Base-by-base conservation (phyloP, 2,888 invertebrate species). In the Hypercompe scribonia region DNA sequence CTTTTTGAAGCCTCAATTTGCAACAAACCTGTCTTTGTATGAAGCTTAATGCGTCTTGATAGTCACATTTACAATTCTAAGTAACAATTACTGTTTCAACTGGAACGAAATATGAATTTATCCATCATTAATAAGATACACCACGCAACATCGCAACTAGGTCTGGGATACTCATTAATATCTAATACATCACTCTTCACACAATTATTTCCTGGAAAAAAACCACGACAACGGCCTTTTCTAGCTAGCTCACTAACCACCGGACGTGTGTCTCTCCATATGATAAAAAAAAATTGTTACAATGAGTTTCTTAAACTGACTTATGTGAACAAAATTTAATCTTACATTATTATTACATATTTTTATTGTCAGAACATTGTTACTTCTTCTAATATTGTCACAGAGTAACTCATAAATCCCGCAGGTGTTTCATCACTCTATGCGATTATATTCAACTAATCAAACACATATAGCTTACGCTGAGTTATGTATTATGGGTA, bases 401-500 rank as follows among this genome's bases (percentile, higher is more conserved):
- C 58, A 68, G 36, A 68, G 63, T 63, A 34, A 66, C 70, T 71
- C 73, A 68, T 81, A 75, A 81, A 36, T 58, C 73, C 74, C 65
- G 74, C 78, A 80, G 82, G 80, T 82, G 80, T 76, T 34, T 67
- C 67, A 24, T 67, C 31, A n/a, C 71, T 54, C 50, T 72, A 61
- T 66, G 72, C 42, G 76, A 68, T 58, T 67, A 78, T 78, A 72
- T 76, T 76, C 39, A 67, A 61, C 63, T 72, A 46, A 4, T 58
- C 50, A 58, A 77, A 79, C 69, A 81, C 2, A 15, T 13, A 73
- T 71, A 72, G 69, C 3, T 46, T 65, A 81, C 75, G 78, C 67
- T 63, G 68, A 24, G 18, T 39, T 31, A 69, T 61, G 21, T 68
- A 54, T 18, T 36, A 58, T 36, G 28, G 1, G 54, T 68, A 36